Base-by-base conservation (phyloP, 1,140 invertebrate genomes). In the Drosophila yakuba region DNA sequence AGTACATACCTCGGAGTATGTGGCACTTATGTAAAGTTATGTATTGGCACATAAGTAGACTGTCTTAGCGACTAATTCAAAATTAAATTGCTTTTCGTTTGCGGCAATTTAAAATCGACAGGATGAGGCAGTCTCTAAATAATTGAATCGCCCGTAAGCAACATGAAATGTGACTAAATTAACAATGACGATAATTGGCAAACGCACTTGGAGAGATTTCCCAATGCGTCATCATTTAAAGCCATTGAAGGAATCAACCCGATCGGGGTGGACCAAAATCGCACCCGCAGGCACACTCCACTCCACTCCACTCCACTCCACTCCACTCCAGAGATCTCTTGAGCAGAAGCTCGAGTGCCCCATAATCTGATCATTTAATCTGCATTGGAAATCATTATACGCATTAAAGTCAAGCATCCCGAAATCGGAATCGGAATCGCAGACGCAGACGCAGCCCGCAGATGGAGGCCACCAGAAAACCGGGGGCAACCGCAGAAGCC, bases 371-470 rank as follows among this genome's bases (percentile, higher is more conserved):
- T 86, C 82, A 74, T 82, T 86, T 79, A 82, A 86, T 88, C 83
- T 86, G 83, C 84, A 86, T 86, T 86, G 83, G 83, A 80, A 86
- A 89, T 86, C 83, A 86, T 86, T 76, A 89, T 76, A 80, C 71
- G 62, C 76, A 86, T 89, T 86, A 89, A 83, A 86, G 83, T 86
- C 84, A 89, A 80, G 76, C 77, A 67, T 51, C 41, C 39, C 67
- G 38, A 44, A 73, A 38, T 59, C 48, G 38, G 36, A 61, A 48
- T 61, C 43, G 38, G 20, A 20, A 20, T 61, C 43, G 38, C 68
- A 61, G 48, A 74, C 47, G 41, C 32, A 41, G 57, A 74, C 47
- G 41, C 32, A 41, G 57, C 60, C 78, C 58, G 78, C 69, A 85
- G 78, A 44, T 45, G 45, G 74, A 56, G 41, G 41, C 48, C 58